These are phyloP conservation scores for Casuarius casuarius DNA, from an alignment of 2,113 vertebrate genomes.

Conservation along the genomic window DNA sequence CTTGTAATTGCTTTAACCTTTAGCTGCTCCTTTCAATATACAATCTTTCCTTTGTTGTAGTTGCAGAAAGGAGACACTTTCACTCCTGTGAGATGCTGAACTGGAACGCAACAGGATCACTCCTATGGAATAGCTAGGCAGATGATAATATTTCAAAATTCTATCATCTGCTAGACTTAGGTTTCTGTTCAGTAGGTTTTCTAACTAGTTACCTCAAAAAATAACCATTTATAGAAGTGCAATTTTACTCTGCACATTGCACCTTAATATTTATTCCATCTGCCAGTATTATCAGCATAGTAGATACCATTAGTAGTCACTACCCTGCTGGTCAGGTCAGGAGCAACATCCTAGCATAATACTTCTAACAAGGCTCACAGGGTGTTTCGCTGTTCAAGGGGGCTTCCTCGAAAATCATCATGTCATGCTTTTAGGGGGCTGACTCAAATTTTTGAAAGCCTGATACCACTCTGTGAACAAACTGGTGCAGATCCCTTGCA, in stretches of 20 bases:
- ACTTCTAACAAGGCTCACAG: neutral
- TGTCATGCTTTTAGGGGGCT: neutral
- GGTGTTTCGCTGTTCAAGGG: neutral
- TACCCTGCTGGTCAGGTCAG: neutral
- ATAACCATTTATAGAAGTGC: neutral
- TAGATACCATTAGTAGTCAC: neutral
- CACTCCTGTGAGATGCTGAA: neutral
- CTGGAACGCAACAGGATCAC: neutral
- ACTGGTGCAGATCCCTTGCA: neutral
- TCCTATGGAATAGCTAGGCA: neutral
- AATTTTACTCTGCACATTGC: neutral
- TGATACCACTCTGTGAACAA: neutral
- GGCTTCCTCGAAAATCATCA: neutral
- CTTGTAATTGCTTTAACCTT: neutral
- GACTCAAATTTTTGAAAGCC: neutral
- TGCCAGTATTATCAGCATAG: neutral
- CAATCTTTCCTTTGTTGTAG: neutral
- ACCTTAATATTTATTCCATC: neutral
- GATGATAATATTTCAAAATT: neutral
- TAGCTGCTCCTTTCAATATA: neutral
- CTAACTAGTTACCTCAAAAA: neutral
- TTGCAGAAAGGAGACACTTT: neutral
- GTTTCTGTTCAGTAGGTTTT: neutral
- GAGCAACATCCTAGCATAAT: neutral
- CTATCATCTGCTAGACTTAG: neutral